Percentiles rank a stretch among this genome's conserved stretches.
phyloP scores from a whole-genome alignment of 2,797 vertebrate species.

The Cygnus olor region DNA sequence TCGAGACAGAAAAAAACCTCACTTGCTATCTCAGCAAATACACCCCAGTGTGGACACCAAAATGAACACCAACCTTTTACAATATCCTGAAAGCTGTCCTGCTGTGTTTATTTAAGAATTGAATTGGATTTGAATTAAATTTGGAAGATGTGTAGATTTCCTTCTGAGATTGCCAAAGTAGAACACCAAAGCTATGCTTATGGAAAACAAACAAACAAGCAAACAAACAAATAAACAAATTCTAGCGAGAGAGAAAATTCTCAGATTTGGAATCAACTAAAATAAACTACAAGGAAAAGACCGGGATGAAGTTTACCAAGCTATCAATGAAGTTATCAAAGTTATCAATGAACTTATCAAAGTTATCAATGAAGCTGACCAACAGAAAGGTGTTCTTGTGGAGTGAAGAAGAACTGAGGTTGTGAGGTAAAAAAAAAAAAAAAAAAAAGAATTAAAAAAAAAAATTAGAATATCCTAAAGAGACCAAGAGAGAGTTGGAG shows the following conservation, averaged over 20 bases:
- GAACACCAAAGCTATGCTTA: not conserved
- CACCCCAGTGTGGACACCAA: not conserved
- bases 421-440: not conserved
- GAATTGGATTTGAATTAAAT: not conserved
- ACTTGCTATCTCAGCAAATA: not conserved
- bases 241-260: not conserved
- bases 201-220: not conserved
- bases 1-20: not conserved
- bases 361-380: not conserved
- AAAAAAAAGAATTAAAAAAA: not conserved
- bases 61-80: not conserved
- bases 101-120: not conserved
- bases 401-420: not conserved
- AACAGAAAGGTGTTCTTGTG: not conserved
- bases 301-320: not conserved
- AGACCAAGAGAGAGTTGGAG: not conserved
- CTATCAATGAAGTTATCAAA: not conserved
- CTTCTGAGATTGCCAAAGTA: not conserved
- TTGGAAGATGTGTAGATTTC: not conserved
- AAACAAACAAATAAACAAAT: fast-evolving
- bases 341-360: not conserved
- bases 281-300: not conserved
- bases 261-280: not conserved
- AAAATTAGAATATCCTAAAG: not conserved
- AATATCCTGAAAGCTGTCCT: not conserved